phyloP scores from a whole-genome alignment of 2,888 invertebrate species.

The Criorhina ranunculi region DNA sequence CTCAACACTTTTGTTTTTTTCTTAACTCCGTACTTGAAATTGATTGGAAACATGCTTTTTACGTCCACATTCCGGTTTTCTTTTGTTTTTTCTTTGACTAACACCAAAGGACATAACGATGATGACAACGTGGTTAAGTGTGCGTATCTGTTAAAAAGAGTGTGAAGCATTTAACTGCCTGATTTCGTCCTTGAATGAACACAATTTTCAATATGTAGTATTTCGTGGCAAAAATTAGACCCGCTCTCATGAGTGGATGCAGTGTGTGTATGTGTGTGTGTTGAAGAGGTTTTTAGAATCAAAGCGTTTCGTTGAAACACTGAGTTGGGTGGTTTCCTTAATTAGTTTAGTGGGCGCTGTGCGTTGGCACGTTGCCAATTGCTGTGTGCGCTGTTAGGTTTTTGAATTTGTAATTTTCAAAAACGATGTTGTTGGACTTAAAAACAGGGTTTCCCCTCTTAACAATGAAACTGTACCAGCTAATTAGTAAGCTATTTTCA shows the following conservation, averaged over 20 bases:
- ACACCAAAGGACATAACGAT: slow-evolving; percentile 18
- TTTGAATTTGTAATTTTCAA: slow-evolving; percentile 29
- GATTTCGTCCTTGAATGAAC: slow-evolving; percentile 35
- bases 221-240: not conserved
- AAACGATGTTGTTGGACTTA: not conserved
- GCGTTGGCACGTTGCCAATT: slow-evolving; percentile 56
- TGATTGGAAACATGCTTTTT: slow-evolving; percentile 40
- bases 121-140: slow-evolving; percentile 55
- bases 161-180: slow-evolving; percentile 37
- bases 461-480: not conserved
- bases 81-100: slow-evolving; percentile 26
- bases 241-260: not conserved
- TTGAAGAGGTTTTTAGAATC: not conserved
- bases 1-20: not conserved
- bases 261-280: not conserved
- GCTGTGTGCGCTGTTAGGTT: slow-evolving; percentile 39
- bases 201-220: slow-evolving; percentile 40
- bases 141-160: slow-evolving; percentile 51
- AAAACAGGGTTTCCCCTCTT: not conserved
- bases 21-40: slow-evolving; percentile 20
- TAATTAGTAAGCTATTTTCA: slow-evolving; percentile 23
- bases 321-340: slow-evolving; percentile 35
- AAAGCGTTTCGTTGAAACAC: not conserved
- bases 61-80: slow-evolving; percentile 4
- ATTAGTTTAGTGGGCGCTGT: slow-evolving; percentile 61